Evolutionary conservation across 2,113 vertebrate species (phyloP).

Genomic region (Cryptomyrus ogoouensis): DNA sequence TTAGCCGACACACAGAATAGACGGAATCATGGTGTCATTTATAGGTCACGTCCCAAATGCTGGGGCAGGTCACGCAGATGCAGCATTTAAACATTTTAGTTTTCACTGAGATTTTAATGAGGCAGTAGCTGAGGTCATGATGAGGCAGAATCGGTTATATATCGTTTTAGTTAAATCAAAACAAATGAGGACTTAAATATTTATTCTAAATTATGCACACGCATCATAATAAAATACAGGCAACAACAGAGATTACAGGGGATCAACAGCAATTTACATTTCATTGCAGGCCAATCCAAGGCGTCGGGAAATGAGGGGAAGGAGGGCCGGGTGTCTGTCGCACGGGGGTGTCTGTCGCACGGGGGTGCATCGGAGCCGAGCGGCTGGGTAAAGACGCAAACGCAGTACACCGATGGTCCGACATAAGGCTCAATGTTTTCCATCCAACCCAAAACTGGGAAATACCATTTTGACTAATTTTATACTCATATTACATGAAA

Average conservation of each 20-base stretch:
- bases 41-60: background rate
- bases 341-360: too few species aligned
- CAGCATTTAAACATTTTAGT: background rate
- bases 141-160: background rate
- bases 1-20: background rate
- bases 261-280: background rate
- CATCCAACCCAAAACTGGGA: background rate
- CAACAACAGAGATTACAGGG: background rate
- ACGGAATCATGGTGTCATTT: background rate
- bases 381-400: background rate
- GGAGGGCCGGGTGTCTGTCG: background rate
- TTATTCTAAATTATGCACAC: slow-evolving; percentile 10
- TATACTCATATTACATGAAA: background rate
- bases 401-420: background rate
- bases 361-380: too few species aligned
- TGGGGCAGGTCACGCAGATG: background rate
- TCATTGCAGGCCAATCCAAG: background rate
- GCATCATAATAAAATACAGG: background rate
- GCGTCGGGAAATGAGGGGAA: background rate
- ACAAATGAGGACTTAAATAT: background rate
- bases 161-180: background rate
- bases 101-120: background rate
- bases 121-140: background rate
- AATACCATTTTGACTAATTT: background rate
- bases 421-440: background rate